A percentile compares a stretch with the other conserved stretches of the same genome.
These are phyloP conservation scores for Pseudochirops cupreus DNA, from an alignment of 2,797 vertebrate species.

Conservation along the genomic window DNA sequence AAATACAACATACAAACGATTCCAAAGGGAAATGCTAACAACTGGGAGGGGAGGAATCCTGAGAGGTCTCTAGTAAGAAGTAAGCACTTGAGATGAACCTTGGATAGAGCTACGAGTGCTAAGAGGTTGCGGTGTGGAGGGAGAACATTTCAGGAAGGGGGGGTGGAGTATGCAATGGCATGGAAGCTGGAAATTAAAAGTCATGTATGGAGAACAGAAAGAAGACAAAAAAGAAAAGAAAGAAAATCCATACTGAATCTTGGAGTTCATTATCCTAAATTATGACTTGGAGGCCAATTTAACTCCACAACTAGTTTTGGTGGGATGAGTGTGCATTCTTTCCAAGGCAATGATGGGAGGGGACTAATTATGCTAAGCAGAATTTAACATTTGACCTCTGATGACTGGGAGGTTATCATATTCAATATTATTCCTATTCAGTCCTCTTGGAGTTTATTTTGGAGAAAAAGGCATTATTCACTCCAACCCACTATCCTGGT, in stretches of 20 bases:
- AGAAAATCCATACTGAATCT: constrained; percentile 1
- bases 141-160: neutral
- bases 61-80: neutral
- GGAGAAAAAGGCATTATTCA: neutral
- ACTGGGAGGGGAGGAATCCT: neutral
- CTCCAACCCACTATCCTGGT: neutral
- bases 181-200: neutral
- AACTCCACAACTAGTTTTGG: neutral
- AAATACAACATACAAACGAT: neutral
- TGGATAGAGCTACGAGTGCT: neutral
- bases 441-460: constrained; percentile 55
- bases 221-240: neutral
- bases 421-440: constrained; percentile 25
- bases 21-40: neutral
- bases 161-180: neutral
- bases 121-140: neutral
- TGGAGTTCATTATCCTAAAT: constrained; percentile 3
- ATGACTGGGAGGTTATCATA: neutral
- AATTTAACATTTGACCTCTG: constrained; percentile 21
- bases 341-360: neutral
- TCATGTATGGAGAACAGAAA: neutral
- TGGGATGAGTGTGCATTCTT: constrained; percentile 5
- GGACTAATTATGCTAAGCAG: constrained; percentile 13
- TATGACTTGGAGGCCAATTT: constrained; percentile 1
- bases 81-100: neutral